Evolutionary conservation across 37 sponge, comb jelly and placozoan genomes (phyloP), one percentile per base, ranked within the genome.

Genomic region (Halisarca cf. caerulea): DNA sequence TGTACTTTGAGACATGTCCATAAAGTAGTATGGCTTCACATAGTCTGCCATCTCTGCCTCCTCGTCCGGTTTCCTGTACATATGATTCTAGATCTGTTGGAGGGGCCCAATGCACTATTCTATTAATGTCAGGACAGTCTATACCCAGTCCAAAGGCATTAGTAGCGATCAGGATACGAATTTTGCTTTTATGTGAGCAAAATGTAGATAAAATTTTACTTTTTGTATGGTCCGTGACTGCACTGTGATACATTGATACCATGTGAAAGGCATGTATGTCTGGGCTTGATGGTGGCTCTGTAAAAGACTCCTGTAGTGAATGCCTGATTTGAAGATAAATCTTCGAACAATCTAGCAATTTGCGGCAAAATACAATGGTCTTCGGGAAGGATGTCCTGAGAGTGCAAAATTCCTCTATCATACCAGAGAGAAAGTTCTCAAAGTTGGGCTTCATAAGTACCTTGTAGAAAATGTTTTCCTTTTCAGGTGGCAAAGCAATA

Each of bases 31-130:
- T n/a, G 15, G 64, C 64, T 30, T 62, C n/a, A 15, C 64, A 30
- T 62, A 6, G 64, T 28, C 15, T n/a, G 9, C 64, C 64, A 62
- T 62, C 64, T 15, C 30, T 62, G 7, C 64, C 64, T 20, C 30
- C 64, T 20, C 64, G 25, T 62, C 64, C 64, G 5, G 64, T 62
- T 15, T 62, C 64, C 64, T n/a, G 64, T 62, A 62, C 64, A 62
- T 62, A 62, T 5, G 25, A 4, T 20, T 62, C 64, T 20, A 62
- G 30, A 30, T 62, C 64, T 20, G 4, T 62, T 6, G 64, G 64
- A 20, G 25, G 30, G 5, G 18, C 64, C 64, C 64, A 62, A 62
- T 62, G 64, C 6, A 62, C 15, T 28, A 62, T 23, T 23, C 30
- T n/a, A 7, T 15, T 8, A 30, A 62, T 62, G n/a, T 62, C 64